Evolutionary conservation across 2,797 vertebrate species (phyloP).

Genomic region (Peromyscus eremicus): DNA sequence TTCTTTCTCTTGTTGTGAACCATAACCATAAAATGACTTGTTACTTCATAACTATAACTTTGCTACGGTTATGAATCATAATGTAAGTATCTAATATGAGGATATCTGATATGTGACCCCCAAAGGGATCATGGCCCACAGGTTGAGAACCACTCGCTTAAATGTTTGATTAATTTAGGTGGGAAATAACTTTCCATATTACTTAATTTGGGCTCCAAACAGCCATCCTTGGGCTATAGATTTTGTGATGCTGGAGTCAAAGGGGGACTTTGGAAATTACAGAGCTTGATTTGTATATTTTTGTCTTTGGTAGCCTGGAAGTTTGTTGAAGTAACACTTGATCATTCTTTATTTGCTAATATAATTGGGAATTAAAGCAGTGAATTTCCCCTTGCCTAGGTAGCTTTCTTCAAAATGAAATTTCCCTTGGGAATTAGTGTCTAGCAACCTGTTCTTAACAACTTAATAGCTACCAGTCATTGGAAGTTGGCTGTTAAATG

Average conservation of each 20-base stretch:
- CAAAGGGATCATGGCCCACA: not conserved
- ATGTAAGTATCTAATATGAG: no score
- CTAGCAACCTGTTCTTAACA: slow-evolving; percentile 23
- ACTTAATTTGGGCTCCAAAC: not conserved
- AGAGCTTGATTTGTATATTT: slow-evolving; percentile 1
- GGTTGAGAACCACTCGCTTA: not conserved
- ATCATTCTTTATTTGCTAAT: slow-evolving; percentile 23
- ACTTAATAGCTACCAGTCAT: slow-evolving; percentile 1
- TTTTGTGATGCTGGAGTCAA: not conserved
- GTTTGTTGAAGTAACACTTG: not conserved
- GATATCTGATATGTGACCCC: not conserved
- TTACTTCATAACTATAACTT: not conserved
- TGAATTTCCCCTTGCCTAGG: not conserved
- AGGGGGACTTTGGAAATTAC: slow-evolving; percentile 4
- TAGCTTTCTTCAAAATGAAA: slow-evolving; percentile 48
- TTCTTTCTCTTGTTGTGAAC: not conserved
- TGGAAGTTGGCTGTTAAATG: not conserved
- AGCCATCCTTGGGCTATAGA: not conserved
- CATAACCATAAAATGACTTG: not conserved
- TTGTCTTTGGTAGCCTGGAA: not conserved
- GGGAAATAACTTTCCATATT: not conserved
- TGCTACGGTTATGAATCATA: not conserved
- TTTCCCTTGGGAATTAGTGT: slow-evolving; percentile 20
- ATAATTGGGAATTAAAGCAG: slow-evolving; percentile 11
- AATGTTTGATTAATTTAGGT: not conserved